Percentiles rank a stretch among this genome's conserved stretches.
Evolutionary conservation across 2,888 invertebrate genomes (phyloP).

Genomic region (Diogma glabrata): DNA sequence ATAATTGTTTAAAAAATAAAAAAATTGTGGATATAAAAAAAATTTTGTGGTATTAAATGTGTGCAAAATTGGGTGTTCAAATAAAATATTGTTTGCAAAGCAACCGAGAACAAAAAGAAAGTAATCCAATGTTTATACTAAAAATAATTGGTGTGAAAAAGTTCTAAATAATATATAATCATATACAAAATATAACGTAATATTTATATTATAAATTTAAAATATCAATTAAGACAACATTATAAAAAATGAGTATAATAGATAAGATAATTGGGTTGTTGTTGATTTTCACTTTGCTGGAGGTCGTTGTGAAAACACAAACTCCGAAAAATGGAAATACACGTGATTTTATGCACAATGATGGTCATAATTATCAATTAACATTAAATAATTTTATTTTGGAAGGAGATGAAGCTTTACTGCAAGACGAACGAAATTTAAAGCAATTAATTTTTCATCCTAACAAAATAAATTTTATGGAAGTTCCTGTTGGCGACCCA

Average conservation of each 20-base stretch:
- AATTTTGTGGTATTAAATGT: no score
- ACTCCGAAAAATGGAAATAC: constrained; percentile 8
- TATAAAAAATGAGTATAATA: not conserved
- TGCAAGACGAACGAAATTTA: constrained; percentile 1
- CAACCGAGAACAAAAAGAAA: no score
- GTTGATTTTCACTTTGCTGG: constrained; percentile 4
- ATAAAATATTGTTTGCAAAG: no score
- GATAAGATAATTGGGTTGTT: constrained; percentile 8
- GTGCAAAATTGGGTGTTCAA: no score
- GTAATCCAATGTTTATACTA: no score
- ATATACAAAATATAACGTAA: no score
- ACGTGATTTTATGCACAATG: constrained; percentile 5
- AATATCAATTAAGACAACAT: not conserved
- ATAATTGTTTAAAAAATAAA: no score
- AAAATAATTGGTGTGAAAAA: no score
- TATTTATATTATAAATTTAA: no score
- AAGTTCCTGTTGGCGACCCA: constrained; percentile 63
- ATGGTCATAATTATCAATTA: constrained; percentile 4
- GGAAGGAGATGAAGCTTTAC: not conserved
- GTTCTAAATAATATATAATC: no score
- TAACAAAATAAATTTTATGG: constrained; percentile 1
- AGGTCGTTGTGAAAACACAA: constrained; percentile 9
- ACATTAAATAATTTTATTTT: not conserved
- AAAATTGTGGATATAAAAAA: no score
- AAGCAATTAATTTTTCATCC: constrained; percentile 7